These are phyloP conservation scores for Lacerta agilis DNA, from an alignment of 2,797 vertebrate genomes.

Conservation along the genomic window DNA sequence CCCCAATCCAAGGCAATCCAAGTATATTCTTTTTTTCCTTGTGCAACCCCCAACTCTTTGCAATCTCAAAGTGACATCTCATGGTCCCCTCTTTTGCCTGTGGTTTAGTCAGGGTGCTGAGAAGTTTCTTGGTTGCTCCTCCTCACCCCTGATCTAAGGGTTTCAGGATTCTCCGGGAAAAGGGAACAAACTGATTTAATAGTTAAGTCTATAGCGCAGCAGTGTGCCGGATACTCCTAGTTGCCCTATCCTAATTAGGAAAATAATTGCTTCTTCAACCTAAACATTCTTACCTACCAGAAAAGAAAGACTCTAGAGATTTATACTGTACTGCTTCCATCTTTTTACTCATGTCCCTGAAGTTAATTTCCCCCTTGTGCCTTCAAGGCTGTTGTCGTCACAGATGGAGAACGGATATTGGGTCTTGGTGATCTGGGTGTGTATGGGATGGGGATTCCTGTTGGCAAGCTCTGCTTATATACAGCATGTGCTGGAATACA, in stretches of 20 bases:
- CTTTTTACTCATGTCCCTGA: background rate
- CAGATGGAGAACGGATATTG: slow-evolving; percentile 96
- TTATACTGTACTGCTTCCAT: background rate
- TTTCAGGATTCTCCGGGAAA: background rate
- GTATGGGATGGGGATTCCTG: slow-evolving; percentile 98
- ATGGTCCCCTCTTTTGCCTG: background rate
- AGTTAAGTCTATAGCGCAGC: background rate
- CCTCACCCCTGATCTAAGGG: background rate
- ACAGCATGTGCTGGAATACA: slow-evolving; percentile 95
- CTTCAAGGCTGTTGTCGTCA: slow-evolving; percentile 93
- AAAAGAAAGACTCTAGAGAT: background rate
- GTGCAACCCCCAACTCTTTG: background rate
- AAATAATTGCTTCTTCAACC: background rate
- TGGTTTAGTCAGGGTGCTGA: background rate
- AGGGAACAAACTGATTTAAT: background rate
- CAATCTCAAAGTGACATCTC: background rate
- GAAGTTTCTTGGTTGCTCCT: background rate
- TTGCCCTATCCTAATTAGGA: background rate
- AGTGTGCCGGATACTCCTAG: background rate
- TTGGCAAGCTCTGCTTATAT: slow-evolving; percentile 95
- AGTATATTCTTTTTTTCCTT: background rate
- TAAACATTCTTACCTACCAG: background rate
- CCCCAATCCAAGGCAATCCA: no score
- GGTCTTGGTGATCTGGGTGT: slow-evolving; percentile 96
- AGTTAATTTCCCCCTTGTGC: slow-evolving; percentile 3